Percentiles rank a stretch among this genome's conserved stretches.
Evolutionary conservation across 2,888 invertebrate genomes (phyloP).

Genomic region (Zootermopsis nevadensis): DNA sequence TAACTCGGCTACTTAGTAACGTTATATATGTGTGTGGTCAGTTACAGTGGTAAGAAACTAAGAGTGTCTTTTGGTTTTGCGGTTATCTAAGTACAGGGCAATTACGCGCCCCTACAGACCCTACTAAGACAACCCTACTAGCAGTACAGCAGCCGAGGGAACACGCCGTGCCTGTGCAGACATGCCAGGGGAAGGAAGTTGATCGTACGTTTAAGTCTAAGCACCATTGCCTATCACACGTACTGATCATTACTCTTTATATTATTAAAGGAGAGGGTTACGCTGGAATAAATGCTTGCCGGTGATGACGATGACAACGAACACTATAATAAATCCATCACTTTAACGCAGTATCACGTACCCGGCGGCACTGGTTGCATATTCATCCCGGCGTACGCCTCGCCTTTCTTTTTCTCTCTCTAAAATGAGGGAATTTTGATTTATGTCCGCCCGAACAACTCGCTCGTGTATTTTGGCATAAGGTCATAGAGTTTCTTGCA

Average conservation of each 20-base stretch:
- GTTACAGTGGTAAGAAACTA: too few relatives aligned
- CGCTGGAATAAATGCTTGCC: slow-evolving; percentile 19
- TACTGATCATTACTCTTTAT: slow-evolving; percentile 34
- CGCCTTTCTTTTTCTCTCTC: neutral
- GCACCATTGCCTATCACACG: slow-evolving; percentile 9
- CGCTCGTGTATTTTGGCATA: neutral
- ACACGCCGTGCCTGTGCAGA: neutral
- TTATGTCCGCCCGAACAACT: neutral
- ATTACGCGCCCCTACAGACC: too few relatives aligned
- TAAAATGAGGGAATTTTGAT: slow-evolving; percentile 30
- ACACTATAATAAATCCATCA: slow-evolving; percentile 42
- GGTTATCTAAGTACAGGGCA: too few relatives aligned
- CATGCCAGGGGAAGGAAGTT: neutral
- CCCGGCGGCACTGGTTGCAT: slow-evolving; percentile 36
- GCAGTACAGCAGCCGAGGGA: too few relatives aligned
- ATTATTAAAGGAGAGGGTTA: neutral
- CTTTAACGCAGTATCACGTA: slow-evolving; percentile 44
- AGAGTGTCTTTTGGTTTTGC: too few relatives aligned
- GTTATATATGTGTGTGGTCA: too few relatives aligned
- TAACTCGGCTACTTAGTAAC: too few relatives aligned
- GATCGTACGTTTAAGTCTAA: slow-evolving; percentile 15
- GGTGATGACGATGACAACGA: slow-evolving; percentile 2
- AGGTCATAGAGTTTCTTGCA: slow-evolving; percentile 30
- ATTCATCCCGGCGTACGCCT: slow-evolving; percentile 40
- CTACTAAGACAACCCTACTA: too few relatives aligned